Percentiles rank a stretch among this genome's conserved stretches.
Evolutionary conservation across 2,888 invertebrate genomes (phyloP).

Genomic region (Cenopis cana): DNA sequence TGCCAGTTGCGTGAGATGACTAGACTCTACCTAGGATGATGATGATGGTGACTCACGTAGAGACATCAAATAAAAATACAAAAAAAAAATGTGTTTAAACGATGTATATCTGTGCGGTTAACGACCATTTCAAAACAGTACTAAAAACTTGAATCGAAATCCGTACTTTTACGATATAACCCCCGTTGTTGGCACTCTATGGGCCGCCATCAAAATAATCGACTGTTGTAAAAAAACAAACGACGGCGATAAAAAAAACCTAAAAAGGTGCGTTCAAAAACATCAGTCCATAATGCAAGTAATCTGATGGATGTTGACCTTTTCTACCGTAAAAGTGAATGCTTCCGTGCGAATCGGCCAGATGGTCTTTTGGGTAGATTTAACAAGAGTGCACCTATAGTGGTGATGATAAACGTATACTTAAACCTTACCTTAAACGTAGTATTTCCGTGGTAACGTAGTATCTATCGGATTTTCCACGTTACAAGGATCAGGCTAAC

Average conservation of each 20-base stretch:
- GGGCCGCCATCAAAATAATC: slow-evolving; percentile 53
- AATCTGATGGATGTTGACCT: slow-evolving; percentile 44
- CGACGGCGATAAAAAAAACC: slow-evolving; percentile 50
- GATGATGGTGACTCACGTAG: background rate
- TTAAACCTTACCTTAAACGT: background rate
- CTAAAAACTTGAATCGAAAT: slow-evolving; percentile 58
- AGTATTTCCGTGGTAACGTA: background rate
- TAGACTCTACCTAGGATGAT: background rate
- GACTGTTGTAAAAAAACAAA: slow-evolving; percentile 55
- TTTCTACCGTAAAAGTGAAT: slow-evolving; percentile 42
- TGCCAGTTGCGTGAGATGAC: no score
- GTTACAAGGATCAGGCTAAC: no score
- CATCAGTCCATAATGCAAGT: slow-evolving; percentile 42
- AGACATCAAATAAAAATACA: background rate
- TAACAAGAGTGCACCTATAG: slow-evolving; percentile 8
- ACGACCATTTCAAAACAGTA: slow-evolving; percentile 46
- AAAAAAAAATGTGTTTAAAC: background rate
- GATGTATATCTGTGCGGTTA: background rate
- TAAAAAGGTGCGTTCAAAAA: slow-evolving; percentile 44
- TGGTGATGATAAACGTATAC: background rate
- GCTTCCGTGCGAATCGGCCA: slow-evolving; percentile 48
- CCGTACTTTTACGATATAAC: slow-evolving; percentile 47
- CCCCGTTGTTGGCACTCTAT: slow-evolving; percentile 45
- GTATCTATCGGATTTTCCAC: background rate
- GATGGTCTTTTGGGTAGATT: slow-evolving; percentile 45